Evolutionary conservation across 1,140 invertebrate genomes (phyloP).

Genomic region (Druon quercuslanigerum): DNA sequence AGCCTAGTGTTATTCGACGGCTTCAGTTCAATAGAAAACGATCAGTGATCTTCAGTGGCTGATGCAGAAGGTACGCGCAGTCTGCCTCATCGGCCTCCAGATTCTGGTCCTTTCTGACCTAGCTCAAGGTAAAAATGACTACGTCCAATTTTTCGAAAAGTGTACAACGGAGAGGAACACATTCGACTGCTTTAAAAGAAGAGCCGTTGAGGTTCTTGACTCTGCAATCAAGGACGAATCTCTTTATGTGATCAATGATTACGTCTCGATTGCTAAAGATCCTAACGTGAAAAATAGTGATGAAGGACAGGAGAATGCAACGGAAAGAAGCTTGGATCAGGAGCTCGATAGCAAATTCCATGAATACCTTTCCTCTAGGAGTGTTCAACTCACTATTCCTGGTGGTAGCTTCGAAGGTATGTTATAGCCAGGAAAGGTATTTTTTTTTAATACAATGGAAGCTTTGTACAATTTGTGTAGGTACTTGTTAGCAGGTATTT

Average conservation of each 20-base stretch:
- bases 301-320: constrained; percentile 51
- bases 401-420: constrained; percentile 71
- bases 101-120: constrained; percentile 44
- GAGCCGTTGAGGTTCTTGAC: constrained; percentile 76
- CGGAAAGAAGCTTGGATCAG: constrained; percentile 64
- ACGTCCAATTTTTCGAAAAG: constrained; percentile 66
- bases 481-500: too few species aligned
- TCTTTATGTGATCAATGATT: constrained; percentile 77
- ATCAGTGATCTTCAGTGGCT: constrained; percentile 24
- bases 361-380: constrained; percentile 69
- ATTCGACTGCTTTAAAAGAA: constrained; percentile 77
- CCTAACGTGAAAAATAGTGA: constrained; percentile 41
- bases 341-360: constrained; percentile 69
- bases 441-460: too few species aligned
- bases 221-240: constrained; percentile 76
- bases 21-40: not conserved
- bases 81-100: constrained; percentile 38
- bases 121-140: constrained; percentile 54
- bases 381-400: constrained; percentile 71
- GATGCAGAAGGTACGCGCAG: constrained; percentile 42
- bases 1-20: not conserved
- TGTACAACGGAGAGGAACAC: constrained; percentile 69
- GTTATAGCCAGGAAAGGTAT: not conserved
- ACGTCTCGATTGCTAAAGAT: constrained; percentile 76
- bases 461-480: too few species aligned